These are phyloP conservation scores for Pomatostomus ruficeps DNA, from an alignment of 2,113 vertebrate species.

Conservation along the genomic window DNA sequence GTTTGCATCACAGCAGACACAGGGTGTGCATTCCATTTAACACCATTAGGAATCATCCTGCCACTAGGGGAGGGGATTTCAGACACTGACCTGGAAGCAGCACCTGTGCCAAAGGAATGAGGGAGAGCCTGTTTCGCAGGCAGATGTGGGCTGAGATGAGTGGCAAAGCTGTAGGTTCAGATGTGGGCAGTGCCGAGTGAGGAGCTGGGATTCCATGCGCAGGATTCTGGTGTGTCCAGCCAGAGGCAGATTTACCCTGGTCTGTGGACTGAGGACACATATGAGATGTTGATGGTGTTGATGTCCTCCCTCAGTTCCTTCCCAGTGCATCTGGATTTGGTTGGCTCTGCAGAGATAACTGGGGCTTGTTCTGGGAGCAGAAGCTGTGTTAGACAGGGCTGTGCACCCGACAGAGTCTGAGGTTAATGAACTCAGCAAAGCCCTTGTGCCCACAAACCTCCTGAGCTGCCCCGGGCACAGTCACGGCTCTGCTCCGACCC, in stretches of 20 bases:
- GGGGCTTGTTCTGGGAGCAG: background rate
- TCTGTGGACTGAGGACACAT: background rate
- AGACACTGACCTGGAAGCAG: background rate
- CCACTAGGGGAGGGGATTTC: background rate
- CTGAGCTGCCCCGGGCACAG: accelerated
- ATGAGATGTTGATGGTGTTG: background rate
- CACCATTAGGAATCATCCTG: background rate
- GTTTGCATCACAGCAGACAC: background rate
- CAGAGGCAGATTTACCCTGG: background rate
- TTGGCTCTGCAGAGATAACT: background rate
- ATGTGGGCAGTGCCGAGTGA: background rate
- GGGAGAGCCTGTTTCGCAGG: background rate
- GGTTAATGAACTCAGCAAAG: background rate
- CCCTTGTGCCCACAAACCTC: background rate
- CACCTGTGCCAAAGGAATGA: background rate
- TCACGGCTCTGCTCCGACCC: accelerated
- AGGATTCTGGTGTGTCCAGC: accelerated
- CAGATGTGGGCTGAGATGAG: background rate
- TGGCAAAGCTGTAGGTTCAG: background rate
- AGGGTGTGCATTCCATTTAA: background rate
- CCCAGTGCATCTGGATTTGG: background rate
- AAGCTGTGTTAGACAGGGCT: background rate
- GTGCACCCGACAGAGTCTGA: background rate
- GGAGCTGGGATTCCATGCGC: background rate
- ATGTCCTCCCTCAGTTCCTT: background rate